Base-by-base conservation (phyloP, 2,888 invertebrate genomes). In the Noctuana brunneofusca region DNA sequence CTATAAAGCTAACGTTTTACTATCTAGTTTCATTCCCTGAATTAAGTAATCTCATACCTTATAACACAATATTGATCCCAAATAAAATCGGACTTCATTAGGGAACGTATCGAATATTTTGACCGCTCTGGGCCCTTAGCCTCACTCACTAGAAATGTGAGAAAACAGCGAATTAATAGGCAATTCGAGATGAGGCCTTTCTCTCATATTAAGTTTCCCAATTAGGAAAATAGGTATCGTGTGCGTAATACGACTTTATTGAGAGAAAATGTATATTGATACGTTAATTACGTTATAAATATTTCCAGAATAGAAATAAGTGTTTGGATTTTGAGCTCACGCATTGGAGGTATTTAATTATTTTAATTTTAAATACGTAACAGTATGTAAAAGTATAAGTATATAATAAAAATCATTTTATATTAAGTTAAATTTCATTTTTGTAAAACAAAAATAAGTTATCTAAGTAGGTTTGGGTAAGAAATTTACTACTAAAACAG, bases 181-280 rank as follows among this genome's bases (percentile, higher is more conserved):
- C 14, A 32, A 24, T 41, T 46, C 43, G 52, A 60, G 35, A 52
- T 18, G 58, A 58, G 24, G 53, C 54, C 35, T 53, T 53, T 32
- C 54, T 35, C 18, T 24, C 2, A 35, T 35, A 54, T 60, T 48
- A 35, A 35, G 46, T 60, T 60, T 54, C 46, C 53, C 60, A 60
- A 60, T 60, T 53, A 60, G 12, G 54, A 54, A 35, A 48, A 48
- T 60, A n/a, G n/a, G n/a, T n/a, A 54, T 46, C 38, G 14, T 53
- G 12, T 41, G 46, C 43, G n/a, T 14, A 14, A n/a, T 20, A 53
- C 32, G 4, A 50, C 9, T 38, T 43, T 59, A 5, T 48, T n/a
- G 3, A 20, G 46, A 9, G 12, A 43, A 35, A 58, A 58, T 30
- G n/a, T 20, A 59, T 20, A 18, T 18, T 11, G n/a, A 24, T n/a